phyloP scores from a whole-genome alignment of 1,140 invertebrate species.

The Brachionus plicatilis region DNA sequence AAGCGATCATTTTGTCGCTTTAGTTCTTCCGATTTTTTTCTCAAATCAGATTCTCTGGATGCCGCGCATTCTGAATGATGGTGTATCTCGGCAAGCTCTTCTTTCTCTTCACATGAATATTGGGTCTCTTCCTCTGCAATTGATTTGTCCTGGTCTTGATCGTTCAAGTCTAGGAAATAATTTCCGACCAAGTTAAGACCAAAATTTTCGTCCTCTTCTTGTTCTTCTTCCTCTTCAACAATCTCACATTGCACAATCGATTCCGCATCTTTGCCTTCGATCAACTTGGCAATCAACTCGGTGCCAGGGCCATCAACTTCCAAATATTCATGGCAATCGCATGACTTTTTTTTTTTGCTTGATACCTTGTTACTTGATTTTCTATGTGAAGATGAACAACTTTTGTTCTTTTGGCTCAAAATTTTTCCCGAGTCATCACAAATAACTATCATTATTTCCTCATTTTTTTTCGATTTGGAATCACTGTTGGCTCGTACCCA shows the following conservation, averaged over 20 bases:
- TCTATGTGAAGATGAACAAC: neutral
- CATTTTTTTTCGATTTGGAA: slow-evolving; percentile 21
- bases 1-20: neutral
- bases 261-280: neutral
- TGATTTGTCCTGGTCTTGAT: neutral
- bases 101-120: neutral
- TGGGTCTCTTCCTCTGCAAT: neutral
- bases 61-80: neutral
- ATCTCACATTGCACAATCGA: neutral
- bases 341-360: neutral
- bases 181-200: neutral
- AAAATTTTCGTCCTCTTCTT: neutral
- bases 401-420: neutral
- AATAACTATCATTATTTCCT: neutral
- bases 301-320: slow-evolving; percentile 5
- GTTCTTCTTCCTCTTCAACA: neutral
- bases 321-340: neutral
- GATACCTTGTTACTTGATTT: neutral
- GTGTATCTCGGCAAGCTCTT: neutral
- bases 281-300: neutral
- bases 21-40: neutral
- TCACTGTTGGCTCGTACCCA: neutral
- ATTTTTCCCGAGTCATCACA: neutral
- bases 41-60: neutral
- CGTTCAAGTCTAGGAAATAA: neutral